A percentile compares a stretch with the other conserved stretches of the same genome.
These are phyloP conservation scores for Chloroceryle amazona DNA, from an alignment of 2,797 vertebrate genomes.

Conservation along the genomic window DNA sequence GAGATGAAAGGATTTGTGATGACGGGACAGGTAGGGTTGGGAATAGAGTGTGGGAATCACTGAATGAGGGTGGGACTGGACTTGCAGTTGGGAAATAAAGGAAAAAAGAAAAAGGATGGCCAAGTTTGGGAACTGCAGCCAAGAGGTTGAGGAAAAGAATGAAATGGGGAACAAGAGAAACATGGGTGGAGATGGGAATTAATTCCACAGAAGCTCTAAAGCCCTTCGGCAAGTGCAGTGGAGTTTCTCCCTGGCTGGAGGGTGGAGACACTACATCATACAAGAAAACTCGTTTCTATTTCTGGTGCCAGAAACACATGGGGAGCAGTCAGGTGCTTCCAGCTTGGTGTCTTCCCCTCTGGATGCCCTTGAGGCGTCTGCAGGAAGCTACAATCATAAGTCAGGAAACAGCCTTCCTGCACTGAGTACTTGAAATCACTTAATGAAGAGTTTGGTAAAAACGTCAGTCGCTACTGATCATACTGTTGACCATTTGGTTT, in stretches of 20 bases:
- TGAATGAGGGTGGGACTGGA: slow-evolving; percentile 37
- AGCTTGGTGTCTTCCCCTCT: slow-evolving; percentile 38
- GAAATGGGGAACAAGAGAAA: slow-evolving; percentile 17
- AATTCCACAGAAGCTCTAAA: slow-evolving; percentile 45
- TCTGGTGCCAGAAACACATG: slow-evolving; percentile 43
- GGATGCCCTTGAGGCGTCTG: not conserved
- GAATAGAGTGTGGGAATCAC: slow-evolving; percentile 43
- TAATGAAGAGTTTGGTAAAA: not conserved
- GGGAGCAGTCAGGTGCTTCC: slow-evolving; percentile 47
- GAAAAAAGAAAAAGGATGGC: not conserved
- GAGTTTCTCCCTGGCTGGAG: slow-evolving; percentile 56
- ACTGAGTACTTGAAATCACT: not conserved
- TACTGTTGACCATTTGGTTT: not conserved
- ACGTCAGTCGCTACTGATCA: not conserved
- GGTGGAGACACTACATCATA: slow-evolving; percentile 36
- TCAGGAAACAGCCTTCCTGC: slow-evolving; percentile 8
- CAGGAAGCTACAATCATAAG: not conserved
- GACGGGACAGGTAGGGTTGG: not conserved
- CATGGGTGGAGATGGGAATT: slow-evolving; percentile 65
- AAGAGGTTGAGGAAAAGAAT: slow-evolving; percentile 47
- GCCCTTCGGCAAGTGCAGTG: slow-evolving; percentile 21
- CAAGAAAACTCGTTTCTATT: slow-evolving; percentile 23
- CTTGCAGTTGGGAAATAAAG: not conserved
- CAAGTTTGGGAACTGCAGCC: slow-evolving; percentile 30
- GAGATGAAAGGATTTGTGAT: slow-evolving; percentile 27